A percentile compares a stretch with the other conserved stretches of the same genome.
These are phyloP conservation scores for Clepsis dumicolana DNA, from an alignment of 2,888 invertebrate genomes.

Conservation along the genomic window DNA sequence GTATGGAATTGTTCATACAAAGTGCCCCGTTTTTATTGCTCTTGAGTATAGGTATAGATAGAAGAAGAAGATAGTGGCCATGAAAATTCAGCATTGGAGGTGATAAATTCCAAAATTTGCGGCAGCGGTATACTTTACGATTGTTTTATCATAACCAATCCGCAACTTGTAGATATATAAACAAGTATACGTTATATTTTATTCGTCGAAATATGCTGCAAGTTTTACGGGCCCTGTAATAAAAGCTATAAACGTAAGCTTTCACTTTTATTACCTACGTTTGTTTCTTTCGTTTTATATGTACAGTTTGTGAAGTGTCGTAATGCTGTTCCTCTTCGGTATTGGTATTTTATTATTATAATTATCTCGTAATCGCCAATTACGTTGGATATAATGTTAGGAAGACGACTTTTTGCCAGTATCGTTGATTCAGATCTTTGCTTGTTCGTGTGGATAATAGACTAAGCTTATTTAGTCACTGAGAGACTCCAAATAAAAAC, in stretches of 20 bases:
- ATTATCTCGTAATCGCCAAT: background rate
- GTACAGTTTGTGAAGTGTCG: constrained; percentile 27
- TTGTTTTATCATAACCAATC: constrained; percentile 36
- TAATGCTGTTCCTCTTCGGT: constrained; percentile 14
- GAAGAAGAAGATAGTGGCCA: constrained; percentile 18
- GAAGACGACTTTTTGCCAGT: background rate
- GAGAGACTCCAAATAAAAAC: no score
- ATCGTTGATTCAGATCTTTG: background rate
- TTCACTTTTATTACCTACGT: constrained; percentile 34
- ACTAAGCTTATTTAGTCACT: no score
- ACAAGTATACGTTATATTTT: constrained; percentile 34
- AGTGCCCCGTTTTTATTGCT: no score
- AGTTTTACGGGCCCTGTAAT: constrained; percentile 35
- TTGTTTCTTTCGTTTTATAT: constrained; percentile 31
- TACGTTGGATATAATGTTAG: background rate
- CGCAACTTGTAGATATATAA: constrained; percentile 41
- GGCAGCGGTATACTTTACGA: constrained; percentile 31
- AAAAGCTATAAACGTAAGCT: constrained; percentile 42
- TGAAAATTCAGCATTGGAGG: constrained; percentile 16
- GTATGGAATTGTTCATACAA: no score
- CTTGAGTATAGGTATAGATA: no score
- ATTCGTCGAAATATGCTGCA: constrained; percentile 30
- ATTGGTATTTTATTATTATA: constrained; percentile 3
- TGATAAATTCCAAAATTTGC: constrained; percentile 20
- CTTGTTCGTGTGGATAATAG: background rate